Conservation (phyloP, 2,113 vertebrate genomes). For the Neolamprologus cancellatus region DNA sequence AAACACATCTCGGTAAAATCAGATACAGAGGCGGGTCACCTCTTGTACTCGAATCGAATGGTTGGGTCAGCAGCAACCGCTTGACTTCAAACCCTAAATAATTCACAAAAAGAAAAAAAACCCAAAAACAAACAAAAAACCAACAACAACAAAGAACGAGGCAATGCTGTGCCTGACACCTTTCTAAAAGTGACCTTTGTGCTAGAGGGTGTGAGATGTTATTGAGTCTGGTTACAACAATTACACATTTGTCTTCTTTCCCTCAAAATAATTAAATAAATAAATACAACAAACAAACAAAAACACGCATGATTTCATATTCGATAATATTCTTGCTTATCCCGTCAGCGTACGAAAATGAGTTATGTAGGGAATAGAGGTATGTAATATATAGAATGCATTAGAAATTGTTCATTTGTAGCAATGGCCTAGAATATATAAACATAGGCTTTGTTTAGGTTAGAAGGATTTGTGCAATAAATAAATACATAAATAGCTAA, state of each 20-base stretch:
- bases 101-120: conserved; percentile 40
- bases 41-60: conserved; percentile 46
- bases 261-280: not conserved
- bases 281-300: not conserved
- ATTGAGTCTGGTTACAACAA: conserved; percentile 49
- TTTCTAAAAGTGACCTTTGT: not conserved
- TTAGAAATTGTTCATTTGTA: not conserved
- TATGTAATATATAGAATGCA: not conserved
- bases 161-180: not conserved
- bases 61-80: conserved; percentile 1
- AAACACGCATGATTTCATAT: not conserved
- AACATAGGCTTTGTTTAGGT: not conserved
- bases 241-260: conserved; percentile 13
- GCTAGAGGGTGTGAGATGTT: not conserved
- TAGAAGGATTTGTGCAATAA: not conserved
- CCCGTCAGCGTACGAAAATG: not conserved
- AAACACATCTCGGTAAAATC: conserved; percentile 54
- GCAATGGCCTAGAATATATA: not conserved
- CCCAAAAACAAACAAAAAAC: conserved; percentile 17
- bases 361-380: not conserved
- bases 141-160: not conserved
- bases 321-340: not conserved
- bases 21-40: conserved; percentile 41
- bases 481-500: not conserved
- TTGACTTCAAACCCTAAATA: conserved; percentile 51